These are phyloP conservation scores for Crypturellus tataupa DNA, from an alignment of 2,797 vertebrate species.

Conservation along the genomic window DNA sequence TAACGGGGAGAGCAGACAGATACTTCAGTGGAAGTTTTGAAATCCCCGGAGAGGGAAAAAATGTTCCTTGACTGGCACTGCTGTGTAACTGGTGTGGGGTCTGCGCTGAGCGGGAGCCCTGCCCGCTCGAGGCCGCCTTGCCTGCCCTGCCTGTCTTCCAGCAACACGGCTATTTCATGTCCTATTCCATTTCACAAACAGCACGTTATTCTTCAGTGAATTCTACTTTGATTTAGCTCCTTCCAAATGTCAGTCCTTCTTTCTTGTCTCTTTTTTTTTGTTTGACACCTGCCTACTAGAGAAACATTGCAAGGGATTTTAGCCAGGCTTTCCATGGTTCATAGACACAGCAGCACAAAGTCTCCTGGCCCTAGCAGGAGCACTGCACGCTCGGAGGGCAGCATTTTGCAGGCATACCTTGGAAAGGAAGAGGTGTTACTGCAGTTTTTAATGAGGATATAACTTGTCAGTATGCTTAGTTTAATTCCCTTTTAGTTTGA, in stretches of 20 bases:
- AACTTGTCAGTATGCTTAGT: constrained; percentile 7
- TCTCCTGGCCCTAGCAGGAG: background rate
- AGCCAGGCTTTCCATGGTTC: background rate
- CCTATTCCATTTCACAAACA: background rate
- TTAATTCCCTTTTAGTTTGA: constrained; percentile 33
- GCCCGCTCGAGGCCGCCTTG: background rate
- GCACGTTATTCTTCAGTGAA: background rate
- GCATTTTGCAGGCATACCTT: background rate
- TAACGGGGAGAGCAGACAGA: background rate
- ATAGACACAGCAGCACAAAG: background rate
- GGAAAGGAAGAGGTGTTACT: constrained; percentile 3
- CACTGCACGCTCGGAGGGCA: background rate
- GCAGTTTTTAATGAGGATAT: constrained; percentile 30
- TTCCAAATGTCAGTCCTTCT: background rate
- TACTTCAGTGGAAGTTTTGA: background rate
- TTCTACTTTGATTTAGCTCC: background rate
- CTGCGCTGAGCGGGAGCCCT: background rate
- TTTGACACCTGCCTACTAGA: background rate
- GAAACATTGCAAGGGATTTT: background rate
- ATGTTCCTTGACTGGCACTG: background rate
- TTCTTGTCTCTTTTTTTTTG: background rate
- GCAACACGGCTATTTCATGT: background rate
- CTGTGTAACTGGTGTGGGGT: background rate
- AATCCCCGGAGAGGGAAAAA: background rate
- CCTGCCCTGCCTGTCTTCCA: background rate